Percentiles rank a stretch among this genome's conserved stretches.
These are phyloP conservation scores for Kryphioiulus occultus DNA, from an alignment of 2,888 invertebrate species.

Conservation along the genomic window DNA sequence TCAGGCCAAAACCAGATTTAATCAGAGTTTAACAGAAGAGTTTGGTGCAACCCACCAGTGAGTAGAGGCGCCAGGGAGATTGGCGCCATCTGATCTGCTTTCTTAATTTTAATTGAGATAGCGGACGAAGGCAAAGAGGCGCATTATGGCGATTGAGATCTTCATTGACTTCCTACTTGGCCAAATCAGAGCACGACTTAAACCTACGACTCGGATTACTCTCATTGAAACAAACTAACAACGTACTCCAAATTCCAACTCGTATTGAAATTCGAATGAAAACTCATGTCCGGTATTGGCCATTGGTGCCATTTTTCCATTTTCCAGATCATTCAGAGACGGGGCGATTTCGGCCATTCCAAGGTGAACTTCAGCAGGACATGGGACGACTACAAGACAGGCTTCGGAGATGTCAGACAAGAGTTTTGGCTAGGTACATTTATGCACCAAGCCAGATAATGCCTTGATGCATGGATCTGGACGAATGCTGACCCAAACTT, in stretches of 20 bases:
- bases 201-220: background rate
- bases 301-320: background rate
- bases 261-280: background rate
- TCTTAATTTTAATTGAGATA: background rate
- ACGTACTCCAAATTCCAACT: conserved; percentile 16
- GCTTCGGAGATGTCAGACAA: conserved; percentile 57
- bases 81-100: background rate
- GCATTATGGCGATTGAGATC: background rate
- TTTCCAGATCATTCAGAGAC: conserved; percentile 54
- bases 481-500: too few relatives aligned
- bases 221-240: background rate
- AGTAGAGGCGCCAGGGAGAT: background rate
- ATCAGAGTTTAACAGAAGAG: background rate
- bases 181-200: background rate
- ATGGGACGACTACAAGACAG: conserved; percentile 55
- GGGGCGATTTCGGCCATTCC: conserved; percentile 56
- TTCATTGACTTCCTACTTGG: conserved; percentile 3
- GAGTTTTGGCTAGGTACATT: conserved; percentile 57
- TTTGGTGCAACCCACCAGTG: background rate
- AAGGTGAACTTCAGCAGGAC: conserved; percentile 56
- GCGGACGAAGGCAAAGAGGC: background rate
- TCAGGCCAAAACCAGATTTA: background rate
- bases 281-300: background rate
- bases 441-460: too few relatives aligned
- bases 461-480: too few relatives aligned